Base-by-base conservation (phyloP, 1,140 invertebrate species). In the Drosophila arawakana region DNA sequence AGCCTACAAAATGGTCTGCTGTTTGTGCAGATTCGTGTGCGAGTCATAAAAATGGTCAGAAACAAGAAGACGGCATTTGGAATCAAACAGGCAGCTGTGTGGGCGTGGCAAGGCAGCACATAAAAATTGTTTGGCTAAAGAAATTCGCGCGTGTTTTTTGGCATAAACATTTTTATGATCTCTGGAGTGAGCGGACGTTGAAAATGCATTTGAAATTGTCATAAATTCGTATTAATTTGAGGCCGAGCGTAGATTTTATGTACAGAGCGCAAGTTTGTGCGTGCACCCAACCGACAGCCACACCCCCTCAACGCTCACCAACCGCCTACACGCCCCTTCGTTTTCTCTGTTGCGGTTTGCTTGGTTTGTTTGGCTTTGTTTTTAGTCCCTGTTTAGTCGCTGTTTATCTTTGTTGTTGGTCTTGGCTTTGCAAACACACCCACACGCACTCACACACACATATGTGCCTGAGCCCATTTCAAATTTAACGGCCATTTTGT, bases 191-290 rank as follows among this genome's bases (percentile, higher is more conserved):
- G 57, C 25, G 54, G 13, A 73, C 63, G 63, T 55, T 71, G 59
- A 65, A 78, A 78, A 78, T 78, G 76, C 76, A 78, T 78, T 78
- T 76, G 71, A 78, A 78, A 78, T 76, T 78, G 76, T 78, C 76
- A 78, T 78, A 78, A 78, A 78, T 78, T 78, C 76, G 73, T 78
- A 78, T 78, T 78, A 76, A 78, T 78, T 78, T 78, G 73, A 75
- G 67, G 66, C 57, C 60, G 61, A 57, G 55, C 66, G 61, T 76
- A 75, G 71, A 70, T 78, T 78, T 78, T 71, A 78, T 78, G 66
- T 73, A 44, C 18, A 47, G 18, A 7, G 25, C 39, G 21, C 41
- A 57, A 52, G 63, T 46, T 52, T 52, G 30, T 52, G 50, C 30
- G n/a, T 54, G 25, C 25, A 30, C 25, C 25, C 25, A 30, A 30